Evolutionary conservation across 1,140 invertebrate genomes (phyloP).

Genomic region (Ceratosolen solmsi): DNA sequence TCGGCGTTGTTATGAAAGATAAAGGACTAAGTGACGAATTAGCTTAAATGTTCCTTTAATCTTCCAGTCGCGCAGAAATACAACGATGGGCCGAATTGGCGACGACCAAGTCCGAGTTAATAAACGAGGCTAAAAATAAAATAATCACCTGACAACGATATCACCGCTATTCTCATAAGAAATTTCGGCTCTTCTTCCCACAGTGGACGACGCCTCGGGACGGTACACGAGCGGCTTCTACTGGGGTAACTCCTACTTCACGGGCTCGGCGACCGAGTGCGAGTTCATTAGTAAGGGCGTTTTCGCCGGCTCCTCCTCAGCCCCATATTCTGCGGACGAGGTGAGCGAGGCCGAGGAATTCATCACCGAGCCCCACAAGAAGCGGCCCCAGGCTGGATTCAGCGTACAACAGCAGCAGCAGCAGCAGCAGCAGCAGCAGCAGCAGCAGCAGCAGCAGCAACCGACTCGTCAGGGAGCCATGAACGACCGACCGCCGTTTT

Average conservation of each 20-base stretch:
- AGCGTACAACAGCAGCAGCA: neutral
- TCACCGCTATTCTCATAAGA: too few relatives aligned
- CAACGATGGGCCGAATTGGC: too few relatives aligned
- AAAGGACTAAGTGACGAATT: too few relatives aligned
- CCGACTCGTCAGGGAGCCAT: conserved; percentile 37
- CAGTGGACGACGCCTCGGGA: conserved; percentile 87
- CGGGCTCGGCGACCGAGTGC: conserved; percentile 84
- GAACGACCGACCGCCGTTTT: conserved; percentile 73
- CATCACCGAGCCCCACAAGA: conserved; percentile 59
- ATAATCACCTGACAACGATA: too few relatives aligned
- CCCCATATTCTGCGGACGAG: neutral
- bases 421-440: neutral
- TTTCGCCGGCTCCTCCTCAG: neutral
- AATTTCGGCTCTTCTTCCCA: conserved; percentile 56
- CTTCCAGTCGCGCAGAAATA: too few relatives aligned
- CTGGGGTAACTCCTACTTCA: conserved; percentile 89
- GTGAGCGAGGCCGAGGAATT: conserved; percentile 63
- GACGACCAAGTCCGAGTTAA: too few relatives aligned
- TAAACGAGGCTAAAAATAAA: too few relatives aligned
- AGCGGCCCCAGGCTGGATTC: neutral
- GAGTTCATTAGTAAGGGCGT: conserved; percentile 76
- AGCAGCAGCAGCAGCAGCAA: neutral
- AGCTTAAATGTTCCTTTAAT: too few relatives aligned
- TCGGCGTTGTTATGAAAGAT: too few relatives aligned
- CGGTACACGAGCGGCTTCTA: conserved; percentile 85